Evolutionary conservation across 2,888 invertebrate species (phyloP), one percentile per base, ranked within the genome.

Genomic region (Podabrus alpinus): DNA sequence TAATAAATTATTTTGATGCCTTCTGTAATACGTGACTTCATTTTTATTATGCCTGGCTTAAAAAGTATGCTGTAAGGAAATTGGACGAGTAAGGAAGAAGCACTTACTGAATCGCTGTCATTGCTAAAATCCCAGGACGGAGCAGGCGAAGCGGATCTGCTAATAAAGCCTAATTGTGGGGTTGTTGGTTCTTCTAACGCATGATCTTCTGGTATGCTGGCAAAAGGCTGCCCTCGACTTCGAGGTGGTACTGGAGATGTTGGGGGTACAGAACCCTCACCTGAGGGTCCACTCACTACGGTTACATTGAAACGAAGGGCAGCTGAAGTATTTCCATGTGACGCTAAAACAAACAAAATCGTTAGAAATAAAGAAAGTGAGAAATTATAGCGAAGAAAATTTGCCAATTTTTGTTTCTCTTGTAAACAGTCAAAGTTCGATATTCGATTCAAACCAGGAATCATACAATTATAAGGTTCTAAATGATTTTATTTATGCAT

Each of bases 241-340:
- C 88, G 83, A 45, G 87, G 85, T 69, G 87, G 85, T 69, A 78
- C 83, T 73, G 79, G 83, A 71, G 80, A 81, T 16, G 84, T 84
- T 66, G 85, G 87, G 60, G 84, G 85, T 17, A 80, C 83, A 76
- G 81, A 81, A 68, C 81, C 84, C 79, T 79, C 81, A 61, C 77
- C 82, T 9, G 79, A 66, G 69, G 81, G 79, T 69, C 81, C 82
- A 66, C 83, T 75, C 71, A 87, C 86, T 19, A 88, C 87, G 45
- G 89, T 90, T 81, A 90, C 89, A 84, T 90, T 90, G 86, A 90
- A 90, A 76, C 90, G 89, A 68, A 90, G 85, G 59, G 81, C 82
- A 68, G 81, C 79, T 11, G 25, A 66, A 62, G 84, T 79, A 70
- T 83, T 77, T 69, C 80, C 81, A 71, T 80, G 79, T 75, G 79